Base-by-base conservation (phyloP, 1,140 invertebrate species). In the Trichomalopsis sarcophagae region DNA sequence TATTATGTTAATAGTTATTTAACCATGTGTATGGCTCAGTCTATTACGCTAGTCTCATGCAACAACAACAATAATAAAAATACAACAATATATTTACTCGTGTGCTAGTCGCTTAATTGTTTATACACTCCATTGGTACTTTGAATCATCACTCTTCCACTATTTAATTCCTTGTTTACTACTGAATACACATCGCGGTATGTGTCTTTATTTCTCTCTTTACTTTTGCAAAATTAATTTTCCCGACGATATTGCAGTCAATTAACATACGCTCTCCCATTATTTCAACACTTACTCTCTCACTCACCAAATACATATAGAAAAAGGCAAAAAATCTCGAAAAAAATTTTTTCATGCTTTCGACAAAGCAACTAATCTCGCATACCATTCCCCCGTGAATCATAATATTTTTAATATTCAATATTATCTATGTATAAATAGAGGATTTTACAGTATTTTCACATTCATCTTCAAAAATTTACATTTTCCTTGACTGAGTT, bases 31-130 rank as follows among this genome's bases (percentile, higher is more conserved):
- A 91, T 91, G 90, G 91, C 90, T 92, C 91, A 92, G 90, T 92
- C 91, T 92, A 92, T 92, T 91, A 91, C 86, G 87, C 91, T 92
- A 92, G 89, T 91, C 88, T 92, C 91, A 92, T 92, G 91, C 91
- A 91, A 91, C 89, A 91, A 91, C 89, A 92, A 92, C 91, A 92
- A 92, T 91, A 91, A 91, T 90, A 92, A 71, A 91, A 89, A 91
- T 91, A 92, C 91, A 92, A 92, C 90, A 91, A 92, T 92, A 90
- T 91, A 90, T 89, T 91, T 91, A 86, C 74, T 86, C 76, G 71
- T 86, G 80, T 86, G 80, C 84, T 78, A 76, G 75, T 82, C 66
- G 36, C 76, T 55, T 62, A 73, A 74, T 80, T n/a, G 23, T 71
- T 81, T 76, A 68, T 81, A 81, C 84, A 76, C 17, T 44, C 23